phyloP scores from a whole-genome alignment of 64 coral and sea anemone species.

The Cladopsammia gracilis region DNA sequence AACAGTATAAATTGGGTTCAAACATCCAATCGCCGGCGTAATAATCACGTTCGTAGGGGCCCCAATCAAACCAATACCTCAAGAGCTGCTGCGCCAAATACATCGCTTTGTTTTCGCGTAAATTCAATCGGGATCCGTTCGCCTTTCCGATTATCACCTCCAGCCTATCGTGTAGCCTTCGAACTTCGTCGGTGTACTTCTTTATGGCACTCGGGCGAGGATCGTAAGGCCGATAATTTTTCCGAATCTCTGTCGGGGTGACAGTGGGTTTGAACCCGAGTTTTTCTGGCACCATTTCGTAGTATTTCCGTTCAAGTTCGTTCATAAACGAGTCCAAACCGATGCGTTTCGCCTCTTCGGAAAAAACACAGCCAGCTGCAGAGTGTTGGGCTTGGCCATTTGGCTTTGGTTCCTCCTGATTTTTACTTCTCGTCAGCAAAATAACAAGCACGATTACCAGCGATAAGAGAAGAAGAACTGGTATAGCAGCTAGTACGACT shows the following conservation, averaged over 20 bases:
- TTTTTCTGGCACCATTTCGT: slow-evolving; percentile 35
- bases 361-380: slow-evolving; percentile 27
- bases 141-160: slow-evolving; percentile 62
- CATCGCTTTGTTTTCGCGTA: slow-evolving; percentile 67
- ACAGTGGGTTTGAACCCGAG: slow-evolving; percentile 52
- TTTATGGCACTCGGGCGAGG: slow-evolving; percentile 52
- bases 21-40: slow-evolving; percentile 80
- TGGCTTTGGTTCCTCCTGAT: background rate
- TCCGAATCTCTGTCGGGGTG: slow-evolving; percentile 22
- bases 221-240: slow-evolving; percentile 63
- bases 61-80: slow-evolving; percentile 30
- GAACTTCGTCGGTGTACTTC: slow-evolving; percentile 51
- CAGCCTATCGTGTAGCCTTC: slow-evolving; percentile 12
- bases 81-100: slow-evolving; percentile 47
- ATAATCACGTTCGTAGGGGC: slow-evolving; percentile 52
- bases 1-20: slow-evolving; percentile 68
- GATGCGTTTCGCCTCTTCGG: slow-evolving; percentile 30
- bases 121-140: slow-evolving; percentile 43
- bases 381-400: background rate
- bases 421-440: background rate
- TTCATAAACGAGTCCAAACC: slow-evolving; percentile 56
- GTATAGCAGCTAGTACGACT: background rate
- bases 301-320: slow-evolving; percentile 19
- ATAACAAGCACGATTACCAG: slow-evolving; percentile 44
- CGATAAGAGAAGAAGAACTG: slow-evolving; percentile 13